These are phyloP conservation scores for Lepisosteus oculatus DNA, from an alignment of 2,113 vertebrate species.

Conservation along the genomic window DNA sequence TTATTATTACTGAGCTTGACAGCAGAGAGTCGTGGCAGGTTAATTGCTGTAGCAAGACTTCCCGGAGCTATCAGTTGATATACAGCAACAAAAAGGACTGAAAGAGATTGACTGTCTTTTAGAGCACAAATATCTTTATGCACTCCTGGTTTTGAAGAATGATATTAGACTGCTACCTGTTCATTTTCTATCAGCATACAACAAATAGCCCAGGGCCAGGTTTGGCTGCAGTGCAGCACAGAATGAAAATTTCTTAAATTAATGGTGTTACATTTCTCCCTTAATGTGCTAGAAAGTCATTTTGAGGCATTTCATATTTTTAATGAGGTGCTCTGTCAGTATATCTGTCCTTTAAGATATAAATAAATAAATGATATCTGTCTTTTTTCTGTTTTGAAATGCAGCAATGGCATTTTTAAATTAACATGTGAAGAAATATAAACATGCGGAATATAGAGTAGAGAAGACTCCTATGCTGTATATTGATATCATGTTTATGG, in stretches of 20 bases:
- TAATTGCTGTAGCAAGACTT: conserved; percentile 71
- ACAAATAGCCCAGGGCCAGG: conserved; percentile 72
- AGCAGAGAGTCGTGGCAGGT: conserved; percentile 67
- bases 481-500: conserved; percentile 1
- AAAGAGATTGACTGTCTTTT: conserved; percentile 71
- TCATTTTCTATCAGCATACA: conserved; percentile 74
- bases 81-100: conserved; percentile 63
- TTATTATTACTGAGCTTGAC: conserved; percentile 67
- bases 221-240: conserved; percentile 46
- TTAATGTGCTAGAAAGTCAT: conserved; percentile 72
- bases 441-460: conserved; percentile 2
- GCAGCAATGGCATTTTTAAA: conserved; percentile 54
- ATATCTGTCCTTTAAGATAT: conserved; percentile 62
- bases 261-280: conserved; percentile 67
- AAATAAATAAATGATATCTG: no score
- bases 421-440: conserved; percentile 24
- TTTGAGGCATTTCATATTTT: conserved; percentile 71
- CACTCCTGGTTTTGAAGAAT: conserved; percentile 69
- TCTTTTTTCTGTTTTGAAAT: conserved; percentile 52
- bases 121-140: conserved; percentile 72
- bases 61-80: conserved; percentile 67
- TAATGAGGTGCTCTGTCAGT: conserved; percentile 64
- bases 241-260: conserved; percentile 61
- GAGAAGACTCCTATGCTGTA: background rate
- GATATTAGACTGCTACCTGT: conserved; percentile 71